Percentiles rank a stretch among this genome's conserved stretches.
phyloP scores from a whole-genome alignment of 2,113 vertebrate genomes.

The Marmota flaviventris region DNA sequence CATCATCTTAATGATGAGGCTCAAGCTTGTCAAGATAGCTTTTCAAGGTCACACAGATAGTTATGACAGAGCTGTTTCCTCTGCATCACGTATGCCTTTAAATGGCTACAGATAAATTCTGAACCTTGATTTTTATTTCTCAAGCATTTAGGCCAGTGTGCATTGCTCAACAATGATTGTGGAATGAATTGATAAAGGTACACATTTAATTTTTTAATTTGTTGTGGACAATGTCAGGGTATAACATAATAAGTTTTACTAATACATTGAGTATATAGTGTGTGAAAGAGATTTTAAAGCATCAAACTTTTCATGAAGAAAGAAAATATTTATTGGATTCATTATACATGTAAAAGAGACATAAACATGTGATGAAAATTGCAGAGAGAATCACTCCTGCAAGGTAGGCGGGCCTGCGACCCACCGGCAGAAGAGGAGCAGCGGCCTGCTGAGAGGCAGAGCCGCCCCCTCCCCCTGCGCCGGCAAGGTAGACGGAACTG shows the following conservation, averaged over 20 bases:
- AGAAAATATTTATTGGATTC: neutral
- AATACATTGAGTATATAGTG: neutral
- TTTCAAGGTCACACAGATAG: neutral
- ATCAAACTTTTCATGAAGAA: neutral
- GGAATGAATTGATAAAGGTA: neutral
- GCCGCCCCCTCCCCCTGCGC: no score
- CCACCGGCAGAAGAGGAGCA: no score
- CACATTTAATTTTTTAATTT: neutral
- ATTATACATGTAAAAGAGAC: neutral
- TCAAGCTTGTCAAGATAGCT: neutral
- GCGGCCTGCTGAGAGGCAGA: no score
- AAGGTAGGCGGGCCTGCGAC: no score
- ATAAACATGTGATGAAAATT: neutral
- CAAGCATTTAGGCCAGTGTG: neutral
- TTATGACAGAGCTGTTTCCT: neutral
- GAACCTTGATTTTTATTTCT: neutral
- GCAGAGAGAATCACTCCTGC: no score
- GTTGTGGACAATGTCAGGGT: neutral
- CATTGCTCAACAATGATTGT: neutral
- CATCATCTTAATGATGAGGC: neutral
- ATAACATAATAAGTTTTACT: neutral
- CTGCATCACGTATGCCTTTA: neutral
- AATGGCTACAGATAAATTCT: neutral
- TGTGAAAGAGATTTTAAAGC: neutral
- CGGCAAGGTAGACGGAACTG: no score